Evolutionary conservation across 2,888 invertebrate genomes (phyloP).

Genomic region (Diachrysia chrysitis): DNA sequence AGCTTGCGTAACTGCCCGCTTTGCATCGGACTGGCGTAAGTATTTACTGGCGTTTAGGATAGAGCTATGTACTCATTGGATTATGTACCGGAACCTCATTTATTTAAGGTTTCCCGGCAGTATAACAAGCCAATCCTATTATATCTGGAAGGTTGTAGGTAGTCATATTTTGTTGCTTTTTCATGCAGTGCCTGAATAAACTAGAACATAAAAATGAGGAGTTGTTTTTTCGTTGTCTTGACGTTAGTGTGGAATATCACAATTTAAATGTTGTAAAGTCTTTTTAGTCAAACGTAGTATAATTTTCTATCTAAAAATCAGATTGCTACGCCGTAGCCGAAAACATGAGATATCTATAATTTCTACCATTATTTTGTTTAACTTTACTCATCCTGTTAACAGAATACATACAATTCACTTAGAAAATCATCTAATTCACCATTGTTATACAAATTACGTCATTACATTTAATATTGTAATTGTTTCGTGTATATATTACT

Average conservation of each 20-base stretch:
- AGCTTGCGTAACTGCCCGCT: conserved; percentile 7
- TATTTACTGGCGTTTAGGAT: conserved; percentile 7
- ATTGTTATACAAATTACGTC: neutral
- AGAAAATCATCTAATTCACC: neutral
- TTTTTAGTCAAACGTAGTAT: no score
- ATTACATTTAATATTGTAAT: conserved; percentile 15
- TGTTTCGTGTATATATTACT: conserved; percentile 11
- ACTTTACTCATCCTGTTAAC: neutral
- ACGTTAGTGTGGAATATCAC: no score
- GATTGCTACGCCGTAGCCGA: conserved; percentile 40
- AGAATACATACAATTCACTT: neutral
- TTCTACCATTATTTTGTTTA: neutral
- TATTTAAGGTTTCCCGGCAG: conserved; percentile 5
- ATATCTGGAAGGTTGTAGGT: neutral
- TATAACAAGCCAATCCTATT: conserved; percentile 11
- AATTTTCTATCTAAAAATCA: neutral
- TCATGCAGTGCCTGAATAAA: neutral
- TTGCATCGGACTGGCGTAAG: conserved; percentile 5
- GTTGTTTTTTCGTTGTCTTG: no score
- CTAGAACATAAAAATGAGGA: no score
- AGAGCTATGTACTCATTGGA: conserved; percentile 8
- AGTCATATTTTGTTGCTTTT: neutral
- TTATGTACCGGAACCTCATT: conserved; percentile 16
- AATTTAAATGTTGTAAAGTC: no score
- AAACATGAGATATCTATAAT: conserved; percentile 9